phyloP scores from a whole-genome alignment of 2,888 invertebrate species.

The Linhomoeus sp. region DNA sequence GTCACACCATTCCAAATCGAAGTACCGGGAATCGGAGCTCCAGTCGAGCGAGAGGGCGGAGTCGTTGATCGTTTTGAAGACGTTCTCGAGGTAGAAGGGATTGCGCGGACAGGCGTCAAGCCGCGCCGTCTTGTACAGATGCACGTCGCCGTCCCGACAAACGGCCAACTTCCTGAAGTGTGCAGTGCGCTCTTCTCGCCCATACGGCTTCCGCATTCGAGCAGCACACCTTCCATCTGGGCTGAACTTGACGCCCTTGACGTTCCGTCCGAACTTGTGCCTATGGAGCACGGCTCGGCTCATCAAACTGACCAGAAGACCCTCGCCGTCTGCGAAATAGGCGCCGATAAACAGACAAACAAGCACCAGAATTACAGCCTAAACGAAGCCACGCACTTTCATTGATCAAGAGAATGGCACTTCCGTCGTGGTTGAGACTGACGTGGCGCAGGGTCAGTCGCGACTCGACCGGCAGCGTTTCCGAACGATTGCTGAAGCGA shows the following conservation, averaged over 20 bases:
- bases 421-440: conserved; percentile 70
- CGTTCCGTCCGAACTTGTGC: conserved; percentile 56
- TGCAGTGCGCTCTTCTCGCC: too few relatives aligned
- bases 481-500: conserved; percentile 57
- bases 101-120: conserved; percentile 58
- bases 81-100: conserved; percentile 62
- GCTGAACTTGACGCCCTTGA: conserved; percentile 63
- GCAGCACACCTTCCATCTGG: conserved; percentile 58
- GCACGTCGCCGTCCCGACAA: conserved; percentile 55
- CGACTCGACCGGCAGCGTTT: conserved; percentile 67
- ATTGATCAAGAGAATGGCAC: conserved; percentile 60
- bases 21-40: conserved; percentile 70
- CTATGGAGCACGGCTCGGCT: conserved; percentile 61
- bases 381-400: conserved; percentile 42
- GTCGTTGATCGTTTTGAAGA: conserved; percentile 60
- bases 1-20: too few relatives aligned
- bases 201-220: background rate
- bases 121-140: conserved; percentile 61
- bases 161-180: conserved; percentile 51
- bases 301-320: conserved; percentile 48
- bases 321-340: conserved; percentile 30
- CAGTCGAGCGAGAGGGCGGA: conserved; percentile 70
- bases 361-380: too few relatives aligned
- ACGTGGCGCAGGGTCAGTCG: conserved; percentile 60
- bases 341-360: too few relatives aligned